phyloP scores from a whole-genome alignment of 64 coral and sea anemone species.

The Trachythela sp. region DNA sequence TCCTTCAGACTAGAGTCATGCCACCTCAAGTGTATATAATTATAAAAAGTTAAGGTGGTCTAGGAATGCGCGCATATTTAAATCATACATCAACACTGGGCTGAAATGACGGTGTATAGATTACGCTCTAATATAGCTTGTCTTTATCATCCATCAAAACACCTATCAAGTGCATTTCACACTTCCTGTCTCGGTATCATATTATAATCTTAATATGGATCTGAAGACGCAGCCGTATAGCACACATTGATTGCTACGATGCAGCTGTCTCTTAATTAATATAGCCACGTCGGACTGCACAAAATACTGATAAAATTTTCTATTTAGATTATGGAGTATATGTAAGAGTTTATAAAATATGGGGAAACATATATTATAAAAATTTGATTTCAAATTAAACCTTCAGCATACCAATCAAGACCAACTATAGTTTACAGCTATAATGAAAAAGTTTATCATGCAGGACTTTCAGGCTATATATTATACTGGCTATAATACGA shows the following conservation, averaged over 20 bases:
- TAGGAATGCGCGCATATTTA: neutral
- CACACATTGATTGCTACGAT: neutral
- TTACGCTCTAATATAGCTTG: neutral
- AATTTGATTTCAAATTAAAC: too few relatives aligned
- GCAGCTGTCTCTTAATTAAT: neutral
- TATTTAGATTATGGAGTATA: too few relatives aligned
- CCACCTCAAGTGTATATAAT: neutral
- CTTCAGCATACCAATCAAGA: too few relatives aligned
- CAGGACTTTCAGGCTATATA: too few relatives aligned
- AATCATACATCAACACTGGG: neutral
- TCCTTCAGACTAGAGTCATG: neutral
- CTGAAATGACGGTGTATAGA: neutral
- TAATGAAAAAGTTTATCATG: too few relatives aligned
- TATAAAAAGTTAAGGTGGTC: neutral
- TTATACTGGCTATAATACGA: too few relatives aligned
- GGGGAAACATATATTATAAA: too few relatives aligned
- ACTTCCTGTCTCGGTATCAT: neutral
- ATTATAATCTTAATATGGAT: constrained; percentile 22
- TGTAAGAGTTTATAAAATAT: too few relatives aligned
- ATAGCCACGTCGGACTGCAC: neutral
- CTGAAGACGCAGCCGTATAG: neutral
- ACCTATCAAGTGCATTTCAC: neutral
- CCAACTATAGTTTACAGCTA: too few relatives aligned
- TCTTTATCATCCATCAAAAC: constrained; percentile 23
- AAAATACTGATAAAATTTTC: neutral